Conservation (phyloP, 37 sponge, comb jelly and placozoan species). For the Aplysina aerophoba region DNA sequence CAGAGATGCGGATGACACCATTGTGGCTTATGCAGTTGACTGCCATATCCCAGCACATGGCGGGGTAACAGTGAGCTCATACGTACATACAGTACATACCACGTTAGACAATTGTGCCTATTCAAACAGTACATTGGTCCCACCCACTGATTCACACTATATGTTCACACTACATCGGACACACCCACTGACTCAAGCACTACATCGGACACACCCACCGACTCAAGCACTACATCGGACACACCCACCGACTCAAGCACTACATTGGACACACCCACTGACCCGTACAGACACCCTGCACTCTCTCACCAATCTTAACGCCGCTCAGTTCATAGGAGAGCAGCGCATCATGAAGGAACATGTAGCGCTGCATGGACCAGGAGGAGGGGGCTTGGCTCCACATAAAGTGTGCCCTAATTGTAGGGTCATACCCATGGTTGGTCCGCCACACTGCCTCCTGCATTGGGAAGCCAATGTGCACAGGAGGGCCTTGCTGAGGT, state of each 20-base stretch:
- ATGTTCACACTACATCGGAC: too few species aligned
- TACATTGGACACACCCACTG: too few species aligned
- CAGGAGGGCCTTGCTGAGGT: conserved; percentile 1
- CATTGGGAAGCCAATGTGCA: conserved; percentile 73
- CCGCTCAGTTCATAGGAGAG: conserved; percentile 18
- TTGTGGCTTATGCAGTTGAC: too few species aligned
- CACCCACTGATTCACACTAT: too few species aligned
- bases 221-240: neutral
- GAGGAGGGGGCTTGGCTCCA: conserved; percentile 67
- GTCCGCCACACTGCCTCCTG: conserved; percentile 76
- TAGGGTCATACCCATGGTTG: conserved; percentile 79
- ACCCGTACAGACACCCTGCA: too few species aligned
- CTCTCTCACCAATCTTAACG: conserved; percentile 38
- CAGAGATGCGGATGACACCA: too few species aligned
- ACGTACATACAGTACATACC: too few species aligned
- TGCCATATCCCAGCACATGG: too few species aligned
- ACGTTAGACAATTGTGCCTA: too few species aligned
- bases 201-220: conserved; percentile 7
- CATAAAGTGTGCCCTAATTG: conserved; percentile 63
- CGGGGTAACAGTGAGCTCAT: too few species aligned
- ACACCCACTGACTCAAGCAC: neutral
- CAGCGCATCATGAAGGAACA: conserved; percentile 67
- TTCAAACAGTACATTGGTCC: too few species aligned
- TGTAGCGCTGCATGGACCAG: conserved; percentile 66
- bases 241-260: too few species aligned